Evolutionary conservation across 2,113 vertebrate genomes (phyloP).

Genomic region (Megatriorchis doriae): DNA sequence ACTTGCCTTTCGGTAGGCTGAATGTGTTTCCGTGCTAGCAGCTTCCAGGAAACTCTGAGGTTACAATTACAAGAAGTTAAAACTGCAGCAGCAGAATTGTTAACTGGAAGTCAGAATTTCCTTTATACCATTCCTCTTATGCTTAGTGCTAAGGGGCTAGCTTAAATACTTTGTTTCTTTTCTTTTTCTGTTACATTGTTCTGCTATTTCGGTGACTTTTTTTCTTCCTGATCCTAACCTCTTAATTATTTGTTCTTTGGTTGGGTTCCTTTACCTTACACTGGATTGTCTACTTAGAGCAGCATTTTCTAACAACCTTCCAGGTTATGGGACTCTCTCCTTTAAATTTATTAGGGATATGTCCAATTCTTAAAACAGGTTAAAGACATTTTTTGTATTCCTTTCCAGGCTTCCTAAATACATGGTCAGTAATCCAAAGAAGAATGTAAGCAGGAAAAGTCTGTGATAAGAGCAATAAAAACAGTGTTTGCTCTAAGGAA

Average conservation of each 20-base stretch:
- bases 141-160: background rate
- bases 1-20: background rate
- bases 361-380: background rate
- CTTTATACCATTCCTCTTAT: conserved; percentile 18
- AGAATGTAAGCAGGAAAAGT: background rate
- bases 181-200: background rate
- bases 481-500: background rate
- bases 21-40: conserved; percentile 43
- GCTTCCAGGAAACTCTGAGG: conserved; percentile 62
- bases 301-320: background rate
- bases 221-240: background rate
- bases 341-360: background rate
- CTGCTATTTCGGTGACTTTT: background rate
- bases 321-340: background rate
- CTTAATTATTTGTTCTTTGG: background rate
- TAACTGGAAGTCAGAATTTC: conserved; percentile 64
- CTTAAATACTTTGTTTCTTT: conserved; percentile 6
- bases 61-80: conserved; percentile 62
- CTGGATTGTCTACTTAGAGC: background rate
- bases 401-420: background rate
- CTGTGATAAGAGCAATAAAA: background rate
- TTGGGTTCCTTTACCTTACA: background rate
- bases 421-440: background rate
- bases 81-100: conserved; percentile 44
- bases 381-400: background rate